phyloP scores from a whole-genome alignment of 2,888 invertebrate species.

The Augochlorella aurata region DNA sequence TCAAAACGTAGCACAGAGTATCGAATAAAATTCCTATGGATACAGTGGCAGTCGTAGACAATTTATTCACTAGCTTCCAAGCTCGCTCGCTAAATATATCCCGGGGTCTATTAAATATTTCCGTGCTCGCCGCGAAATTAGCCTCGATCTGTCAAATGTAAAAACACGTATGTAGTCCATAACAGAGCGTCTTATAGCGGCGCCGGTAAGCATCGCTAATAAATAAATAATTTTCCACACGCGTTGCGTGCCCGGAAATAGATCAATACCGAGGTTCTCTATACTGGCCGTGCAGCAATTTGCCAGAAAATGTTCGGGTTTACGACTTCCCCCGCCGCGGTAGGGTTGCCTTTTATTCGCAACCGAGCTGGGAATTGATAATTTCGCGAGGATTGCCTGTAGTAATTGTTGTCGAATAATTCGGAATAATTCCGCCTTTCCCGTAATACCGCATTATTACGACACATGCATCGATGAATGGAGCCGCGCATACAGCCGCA shows the following conservation, averaged over 20 bases:
- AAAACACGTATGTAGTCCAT: not conserved
- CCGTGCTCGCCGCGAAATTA: not conserved
- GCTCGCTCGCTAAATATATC: not conserved
- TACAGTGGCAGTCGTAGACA: not conserved
- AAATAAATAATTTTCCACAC: slow-evolving; percentile 16
- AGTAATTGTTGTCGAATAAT: slow-evolving; percentile 23
- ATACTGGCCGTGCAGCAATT: not conserved
- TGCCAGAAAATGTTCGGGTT: not conserved
- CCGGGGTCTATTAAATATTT: not conserved
- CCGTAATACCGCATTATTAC: not conserved
- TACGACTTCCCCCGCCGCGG: not conserved
- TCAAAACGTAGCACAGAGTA: no score
- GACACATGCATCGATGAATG: not conserved
- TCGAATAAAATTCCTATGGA: no score
- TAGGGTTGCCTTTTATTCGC: not conserved
- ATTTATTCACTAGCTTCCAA: not conserved
- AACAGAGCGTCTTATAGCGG: not conserved
- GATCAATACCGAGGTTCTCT: slow-evolving; percentile 3
- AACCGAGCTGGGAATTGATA: not conserved
- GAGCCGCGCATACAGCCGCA: not conserved
- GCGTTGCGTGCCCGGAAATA: not conserved
- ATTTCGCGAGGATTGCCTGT: not conserved
- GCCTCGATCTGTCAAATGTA: not conserved
- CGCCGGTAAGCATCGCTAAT: not conserved
- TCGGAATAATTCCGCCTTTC: not conserved